phyloP scores from a whole-genome alignment of 2,888 invertebrate species.

The Acrobasis suavella region DNA sequence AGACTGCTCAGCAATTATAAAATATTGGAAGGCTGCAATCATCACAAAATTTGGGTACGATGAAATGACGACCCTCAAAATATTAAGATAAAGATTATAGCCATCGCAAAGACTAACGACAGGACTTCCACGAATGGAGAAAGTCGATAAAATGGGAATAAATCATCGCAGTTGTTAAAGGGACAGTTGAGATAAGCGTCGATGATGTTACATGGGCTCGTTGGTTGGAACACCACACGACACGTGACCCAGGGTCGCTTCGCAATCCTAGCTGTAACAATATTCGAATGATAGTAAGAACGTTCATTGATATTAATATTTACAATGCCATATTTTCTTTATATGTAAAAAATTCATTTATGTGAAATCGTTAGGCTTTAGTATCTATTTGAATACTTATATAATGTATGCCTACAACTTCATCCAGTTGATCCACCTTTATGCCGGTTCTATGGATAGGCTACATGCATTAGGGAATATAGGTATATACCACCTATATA shows the following conservation, averaged over 20 bases:
- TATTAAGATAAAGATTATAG: slow-evolving; percentile 54
- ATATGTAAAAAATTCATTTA: not conserved
- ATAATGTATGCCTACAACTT: not conserved
- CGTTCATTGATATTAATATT: not conserved
- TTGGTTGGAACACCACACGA: slow-evolving; percentile 53
- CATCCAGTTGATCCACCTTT: not conserved
- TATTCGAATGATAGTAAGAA: not conserved
- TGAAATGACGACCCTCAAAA: slow-evolving; percentile 22
- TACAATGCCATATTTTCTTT: not conserved
- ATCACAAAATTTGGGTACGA: not conserved
- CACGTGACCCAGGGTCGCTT: slow-evolving; percentile 52
- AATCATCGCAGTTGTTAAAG: slow-evolving; percentile 64
- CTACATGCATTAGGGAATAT: too few relatives aligned
- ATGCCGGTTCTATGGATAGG: too few relatives aligned
- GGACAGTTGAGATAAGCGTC: slow-evolving; percentile 67
- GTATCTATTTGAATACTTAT: too few relatives aligned
- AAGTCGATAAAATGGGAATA: slow-evolving; percentile 64
- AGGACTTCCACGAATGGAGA: slow-evolving; percentile 61
- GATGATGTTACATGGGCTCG: slow-evolving; percentile 64
- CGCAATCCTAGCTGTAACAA: not conserved
- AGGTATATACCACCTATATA: too few relatives aligned
- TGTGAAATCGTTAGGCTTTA: too few relatives aligned
- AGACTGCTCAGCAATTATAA: slow-evolving; percentile 1
- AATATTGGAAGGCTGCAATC: slow-evolving; percentile 7
- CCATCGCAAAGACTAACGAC: slow-evolving; percentile 60